Percentiles rank a stretch among this genome's conserved stretches.
phyloP scores from a whole-genome alignment of 2,888 invertebrate species.

The Hydroisotoma schaefferi region DNA sequence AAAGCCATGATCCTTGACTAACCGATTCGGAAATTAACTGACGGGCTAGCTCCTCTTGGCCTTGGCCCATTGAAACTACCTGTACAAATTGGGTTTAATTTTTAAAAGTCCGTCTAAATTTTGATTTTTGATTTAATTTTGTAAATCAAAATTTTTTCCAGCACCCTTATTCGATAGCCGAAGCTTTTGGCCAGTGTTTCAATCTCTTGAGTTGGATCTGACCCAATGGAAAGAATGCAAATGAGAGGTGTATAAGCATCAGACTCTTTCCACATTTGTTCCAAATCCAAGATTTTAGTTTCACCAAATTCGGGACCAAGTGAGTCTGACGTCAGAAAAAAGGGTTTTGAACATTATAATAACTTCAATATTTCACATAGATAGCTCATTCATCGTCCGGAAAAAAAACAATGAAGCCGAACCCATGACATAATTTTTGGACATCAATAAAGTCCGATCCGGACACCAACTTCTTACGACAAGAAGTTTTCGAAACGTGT shows the following conservation, averaged over 20 bases:
- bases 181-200: constrained; percentile 87
- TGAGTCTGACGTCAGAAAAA: constrained; percentile 83
- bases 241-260: constrained; percentile 82
- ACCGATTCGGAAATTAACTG: constrained; percentile 64
- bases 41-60: constrained; percentile 83
- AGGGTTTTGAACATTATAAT: constrained; percentile 61
- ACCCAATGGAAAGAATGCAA: constrained; percentile 86
- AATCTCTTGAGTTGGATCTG: constrained; percentile 84
- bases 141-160: background rate
- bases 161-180: constrained; percentile 55
- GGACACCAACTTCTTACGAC: constrained; percentile 92
- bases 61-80: constrained; percentile 95
- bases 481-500: constrained; percentile 80
- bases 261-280: constrained; percentile 78
- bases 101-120: background rate
- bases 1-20: constrained; percentile 78
- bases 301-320: constrained; percentile 81
- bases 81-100: constrained; percentile 6
- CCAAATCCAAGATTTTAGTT: constrained; percentile 83
- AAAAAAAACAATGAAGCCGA: no score
- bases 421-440: constrained; percentile 84
- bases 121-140: constrained; percentile 3
- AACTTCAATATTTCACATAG: background rate
- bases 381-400: background rate
- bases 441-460: constrained; percentile 88